Evolutionary conservation across 2,113 vertebrate genomes (phyloP), one percentile per base, ranked within the genome.

Genomic region (Calypte anna): DNA sequence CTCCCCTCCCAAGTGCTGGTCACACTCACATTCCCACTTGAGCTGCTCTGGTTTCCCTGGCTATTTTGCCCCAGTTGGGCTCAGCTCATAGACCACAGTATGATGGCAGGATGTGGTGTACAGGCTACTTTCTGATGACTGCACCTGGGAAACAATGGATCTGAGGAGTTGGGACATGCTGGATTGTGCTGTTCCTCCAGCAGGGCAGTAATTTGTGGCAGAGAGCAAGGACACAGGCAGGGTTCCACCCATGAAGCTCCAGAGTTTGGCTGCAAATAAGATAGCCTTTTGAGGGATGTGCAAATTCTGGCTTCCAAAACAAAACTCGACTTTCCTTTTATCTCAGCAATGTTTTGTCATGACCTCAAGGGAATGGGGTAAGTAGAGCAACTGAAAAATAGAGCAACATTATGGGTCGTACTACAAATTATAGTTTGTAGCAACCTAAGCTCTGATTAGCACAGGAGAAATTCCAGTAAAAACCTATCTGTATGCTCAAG

Each of bases 1-100:
- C 44, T 54, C 28, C 5, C 13, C 9, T 76, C 14, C n/a, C 30
- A 10, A 2, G 4, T 21, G 9, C 1, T 54, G 63, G 15, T 25
- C 30, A 14, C 14, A 7, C 6, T 76, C 30, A 27, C 0, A 0
- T 19, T 73, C 23, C 24, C 1, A 0, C n/a, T 24, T 44, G 62
- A 44, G 14, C 31, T 61, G 9, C 36, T n/a, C 5, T 17, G n/a
- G 2, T 22, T 86, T 57, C 46, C 55, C 30, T 3, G 5, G 36
- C 16, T 17, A 12, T 73, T 72, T 33, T 55, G 17, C 14, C 19
- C 53, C 33, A 36, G 6, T 12, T 57, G 40, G 31, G 14, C 31
- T 82, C 0, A 0, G 14, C 4, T 6, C 22, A 30, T 4, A 53
- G 68, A 18, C 11, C 40, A 19, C 1, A 5, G 15, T 21, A 2